Evolutionary conservation across 2,888 invertebrate genomes (phyloP).

Genomic region (Cataglyphis rosenhaueri): DNA sequence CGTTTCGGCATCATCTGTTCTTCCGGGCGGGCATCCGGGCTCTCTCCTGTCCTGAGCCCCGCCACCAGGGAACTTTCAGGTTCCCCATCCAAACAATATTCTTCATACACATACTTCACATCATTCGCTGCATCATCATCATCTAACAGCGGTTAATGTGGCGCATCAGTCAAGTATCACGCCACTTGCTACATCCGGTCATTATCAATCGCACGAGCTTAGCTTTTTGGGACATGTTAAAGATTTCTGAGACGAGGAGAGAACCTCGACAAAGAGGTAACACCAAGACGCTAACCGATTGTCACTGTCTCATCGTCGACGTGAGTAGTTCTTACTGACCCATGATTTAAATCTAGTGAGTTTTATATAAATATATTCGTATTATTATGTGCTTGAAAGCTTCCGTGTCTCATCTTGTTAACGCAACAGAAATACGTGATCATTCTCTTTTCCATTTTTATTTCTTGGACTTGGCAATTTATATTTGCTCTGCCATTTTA

Average conservation of each 20-base stretch:
- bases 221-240: conserved; percentile 83
- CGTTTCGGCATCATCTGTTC: conserved; percentile 82
- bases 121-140: conserved; percentile 81
- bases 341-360: conserved; percentile 62
- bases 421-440: neutral
- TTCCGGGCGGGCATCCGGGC: conserved; percentile 83
- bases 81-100: conserved; percentile 85
- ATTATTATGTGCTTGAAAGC: conserved; percentile 46
- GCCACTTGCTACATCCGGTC: conserved; percentile 80
- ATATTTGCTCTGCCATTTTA: conserved; percentile 4
- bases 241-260: conserved; percentile 84
- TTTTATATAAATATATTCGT: conserved; percentile 59
- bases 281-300: conserved; percentile 63
- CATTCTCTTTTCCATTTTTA: neutral
- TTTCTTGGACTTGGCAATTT: neutral
- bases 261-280: conserved; percentile 82
- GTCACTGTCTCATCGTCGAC: conserved; percentile 23
- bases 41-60: conserved; percentile 86
- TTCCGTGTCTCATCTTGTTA: conserved; percentile 65
- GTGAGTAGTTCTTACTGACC: conserved; percentile 50
- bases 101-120: conserved; percentile 82
- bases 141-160: conserved; percentile 80
- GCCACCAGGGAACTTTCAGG: conserved; percentile 85
- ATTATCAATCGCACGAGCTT: conserved; percentile 84
- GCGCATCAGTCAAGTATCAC: conserved; percentile 81